These are phyloP conservation scores for Drosophila orena DNA, from an alignment of 1,140 invertebrate genomes.

Conservation along the genomic window DNA sequence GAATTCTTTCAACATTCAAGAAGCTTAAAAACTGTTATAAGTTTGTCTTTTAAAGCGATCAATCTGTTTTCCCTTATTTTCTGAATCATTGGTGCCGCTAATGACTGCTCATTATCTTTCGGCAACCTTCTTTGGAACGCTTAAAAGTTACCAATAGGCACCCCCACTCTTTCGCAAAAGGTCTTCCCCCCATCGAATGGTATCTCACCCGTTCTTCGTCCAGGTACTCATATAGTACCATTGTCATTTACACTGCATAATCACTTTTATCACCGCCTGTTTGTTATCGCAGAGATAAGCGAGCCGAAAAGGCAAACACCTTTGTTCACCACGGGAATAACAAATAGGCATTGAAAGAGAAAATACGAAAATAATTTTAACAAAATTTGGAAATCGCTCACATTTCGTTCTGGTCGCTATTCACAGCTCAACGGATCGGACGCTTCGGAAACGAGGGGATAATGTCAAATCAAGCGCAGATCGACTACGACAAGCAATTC, in stretches of 20 bases:
- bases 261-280: constrained; percentile 62
- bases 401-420: constrained; percentile 26
- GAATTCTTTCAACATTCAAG: too few species aligned
- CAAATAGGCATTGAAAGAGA: constrained; percentile 21
- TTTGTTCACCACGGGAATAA: constrained; percentile 44
- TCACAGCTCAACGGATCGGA: constrained; percentile 44
- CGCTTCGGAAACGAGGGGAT: constrained; percentile 30
- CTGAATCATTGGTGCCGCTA: constrained; percentile 11
- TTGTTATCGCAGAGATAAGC: constrained; percentile 70
- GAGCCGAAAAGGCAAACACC: constrained; percentile 27
- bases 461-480: constrained; percentile 78
- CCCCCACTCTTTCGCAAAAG: not conserved
- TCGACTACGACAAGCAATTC: constrained; percentile 92
- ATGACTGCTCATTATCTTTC: not conserved
- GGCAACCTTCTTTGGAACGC: not conserved
- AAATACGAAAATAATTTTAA: constrained; percentile 32
- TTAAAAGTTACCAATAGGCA: not conserved
- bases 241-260: constrained; percentile 50
- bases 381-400: constrained; percentile 41
- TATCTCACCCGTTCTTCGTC: not conserved
- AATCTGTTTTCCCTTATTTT: not conserved
- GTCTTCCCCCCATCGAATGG: not conserved
- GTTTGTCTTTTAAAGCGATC: not conserved
- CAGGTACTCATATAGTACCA: not conserved
- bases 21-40: too few species aligned